Conservation (phyloP, 2,113 vertebrate species). For the Thermophis baileyi region DNA sequence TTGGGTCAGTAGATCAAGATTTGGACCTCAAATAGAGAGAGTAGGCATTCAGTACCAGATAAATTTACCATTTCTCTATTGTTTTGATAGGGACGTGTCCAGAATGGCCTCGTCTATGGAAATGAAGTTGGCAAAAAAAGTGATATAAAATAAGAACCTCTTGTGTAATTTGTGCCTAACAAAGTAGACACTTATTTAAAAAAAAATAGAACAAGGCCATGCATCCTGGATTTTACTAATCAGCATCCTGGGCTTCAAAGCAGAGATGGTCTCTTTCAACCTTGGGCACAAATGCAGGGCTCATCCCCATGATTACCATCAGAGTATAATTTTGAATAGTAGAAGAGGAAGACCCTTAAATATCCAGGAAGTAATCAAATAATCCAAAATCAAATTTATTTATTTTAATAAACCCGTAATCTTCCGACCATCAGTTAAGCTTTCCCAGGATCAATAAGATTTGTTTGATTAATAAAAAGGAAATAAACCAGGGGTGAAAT, state of each 20-base stretch:
- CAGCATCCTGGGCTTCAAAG: background rate
- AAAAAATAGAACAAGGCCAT: background rate
- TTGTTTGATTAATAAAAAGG: background rate
- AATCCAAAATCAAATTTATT: background rate
- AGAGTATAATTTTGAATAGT: background rate
- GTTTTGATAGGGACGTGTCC: slow-evolving; percentile 15
- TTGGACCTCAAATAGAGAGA: background rate
- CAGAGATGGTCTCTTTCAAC: background rate
- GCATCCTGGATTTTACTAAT: background rate
- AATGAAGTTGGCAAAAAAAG: background rate
- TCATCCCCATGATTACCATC: background rate
- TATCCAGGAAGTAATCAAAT: background rate
- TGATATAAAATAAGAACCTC: background rate
- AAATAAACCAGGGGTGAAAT: no score
- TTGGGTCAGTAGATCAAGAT: background rate
- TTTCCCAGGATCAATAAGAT: background rate
- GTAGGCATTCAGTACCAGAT: no score
- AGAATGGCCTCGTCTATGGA: background rate
- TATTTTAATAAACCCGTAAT: background rate
- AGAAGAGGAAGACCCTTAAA: background rate
- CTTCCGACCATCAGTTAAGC: background rate
- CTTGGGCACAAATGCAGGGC: background rate
- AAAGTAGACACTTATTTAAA: background rate
- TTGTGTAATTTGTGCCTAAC: background rate
- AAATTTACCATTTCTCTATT: background rate